Conservation (phyloP, 2,113 vertebrate species). For the Anolis sagrei region DNA sequence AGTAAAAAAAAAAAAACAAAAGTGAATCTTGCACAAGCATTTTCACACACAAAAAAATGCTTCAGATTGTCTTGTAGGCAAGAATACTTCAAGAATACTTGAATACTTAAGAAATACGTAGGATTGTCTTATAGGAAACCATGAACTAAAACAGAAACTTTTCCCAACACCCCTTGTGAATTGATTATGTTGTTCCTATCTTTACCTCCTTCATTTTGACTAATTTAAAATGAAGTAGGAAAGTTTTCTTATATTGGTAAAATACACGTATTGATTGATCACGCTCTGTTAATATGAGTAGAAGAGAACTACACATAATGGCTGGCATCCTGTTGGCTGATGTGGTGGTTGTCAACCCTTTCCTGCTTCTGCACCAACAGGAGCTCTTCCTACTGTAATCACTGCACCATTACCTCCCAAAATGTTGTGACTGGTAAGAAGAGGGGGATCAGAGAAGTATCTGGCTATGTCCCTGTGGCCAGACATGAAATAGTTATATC, state of each 20-base stretch:
- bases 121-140: slow-evolving; percentile 12
- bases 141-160: slow-evolving; percentile 49
- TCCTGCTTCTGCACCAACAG: too few species aligned
- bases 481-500: too few species aligned
- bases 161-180: neutral
- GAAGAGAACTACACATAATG: neutral
- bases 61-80: slow-evolving; percentile 19
- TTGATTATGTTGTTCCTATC: slow-evolving; percentile 27
- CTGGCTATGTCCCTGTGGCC: too few species aligned
- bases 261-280: neutral
- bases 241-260: neutral
- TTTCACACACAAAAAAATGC: slow-evolving; percentile 35
- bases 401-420: too few species aligned
- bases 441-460: too few species aligned
- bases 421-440: too few species aligned
- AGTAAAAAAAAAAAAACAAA: slow-evolving; percentile 70
- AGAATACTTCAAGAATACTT: too few species aligned
- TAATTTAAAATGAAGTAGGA: slow-evolving; percentile 4
- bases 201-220: neutral
- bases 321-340: too few species aligned
- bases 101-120: too few species aligned
- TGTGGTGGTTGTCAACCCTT: too few species aligned
- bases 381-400: too few species aligned
- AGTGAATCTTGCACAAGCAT: slow-evolving; percentile 42
- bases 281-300: neutral